These are phyloP conservation scores for Phylloscopus whistleri DNA, from an alignment of 2,113 vertebrate species.

Conservation along the genomic window DNA sequence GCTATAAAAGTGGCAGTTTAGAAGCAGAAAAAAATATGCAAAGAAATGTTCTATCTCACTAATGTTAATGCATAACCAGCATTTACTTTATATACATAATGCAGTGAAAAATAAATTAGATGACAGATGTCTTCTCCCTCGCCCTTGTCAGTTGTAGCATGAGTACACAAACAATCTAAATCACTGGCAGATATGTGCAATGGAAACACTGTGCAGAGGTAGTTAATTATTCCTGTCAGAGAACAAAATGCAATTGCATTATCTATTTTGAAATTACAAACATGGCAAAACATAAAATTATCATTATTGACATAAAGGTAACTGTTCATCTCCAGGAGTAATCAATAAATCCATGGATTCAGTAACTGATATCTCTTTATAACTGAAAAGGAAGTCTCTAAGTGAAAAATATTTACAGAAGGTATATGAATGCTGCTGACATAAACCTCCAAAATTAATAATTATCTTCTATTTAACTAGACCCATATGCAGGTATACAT, in stretches of 20 bases:
- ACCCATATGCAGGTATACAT: not conserved
- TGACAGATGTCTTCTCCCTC: constrained; percentile 45
- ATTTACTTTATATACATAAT: constrained; percentile 36
- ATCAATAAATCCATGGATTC: not conserved
- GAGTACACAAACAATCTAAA: constrained; percentile 48
- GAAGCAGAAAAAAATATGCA: constrained; percentile 21
- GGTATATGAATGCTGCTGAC: not conserved
- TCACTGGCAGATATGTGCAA: not conserved
- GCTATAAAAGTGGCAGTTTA: constrained; percentile 43
- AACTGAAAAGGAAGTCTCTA: not conserved
- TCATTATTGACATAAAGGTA: not conserved
- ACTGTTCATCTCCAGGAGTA: not conserved
- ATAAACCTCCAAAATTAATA: not conserved
- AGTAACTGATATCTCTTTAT: not conserved
- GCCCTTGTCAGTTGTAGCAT: not conserved
- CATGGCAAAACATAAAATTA: constrained; percentile 23
- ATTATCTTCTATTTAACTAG: not conserved
- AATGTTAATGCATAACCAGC: not conserved
- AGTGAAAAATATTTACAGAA: not conserved
- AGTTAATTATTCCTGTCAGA: constrained; percentile 33
- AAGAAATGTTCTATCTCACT: not conserved
- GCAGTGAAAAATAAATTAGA: constrained; percentile 46
- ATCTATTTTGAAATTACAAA: constrained; percentile 50
- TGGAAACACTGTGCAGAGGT: not conserved
- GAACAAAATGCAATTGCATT: not conserved